Evolutionary conservation across 2,113 vertebrate genomes (phyloP).

Genomic region (Brachyistius frenatus): DNA sequence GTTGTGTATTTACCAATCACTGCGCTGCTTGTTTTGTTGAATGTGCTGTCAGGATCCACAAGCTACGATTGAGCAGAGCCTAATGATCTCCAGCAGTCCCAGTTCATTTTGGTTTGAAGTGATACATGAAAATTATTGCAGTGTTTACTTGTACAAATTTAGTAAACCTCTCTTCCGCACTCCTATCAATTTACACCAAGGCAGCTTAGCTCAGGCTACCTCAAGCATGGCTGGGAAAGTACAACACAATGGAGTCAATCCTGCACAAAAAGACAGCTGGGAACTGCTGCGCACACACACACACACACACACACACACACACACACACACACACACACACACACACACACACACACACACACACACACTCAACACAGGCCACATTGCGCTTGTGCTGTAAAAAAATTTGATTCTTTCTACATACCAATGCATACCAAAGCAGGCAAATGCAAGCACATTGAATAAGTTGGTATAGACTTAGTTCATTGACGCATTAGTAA

Average conservation of each 20-base stretch:
- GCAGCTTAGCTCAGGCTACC: constrained; percentile 58
- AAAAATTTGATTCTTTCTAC: constrained; percentile 27
- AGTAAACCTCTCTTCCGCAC: constrained; percentile 59
- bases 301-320: constrained; percentile 31
- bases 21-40: constrained; percentile 61
- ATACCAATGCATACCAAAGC: not conserved
- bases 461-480: too few species aligned
- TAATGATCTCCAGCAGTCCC: constrained; percentile 66
- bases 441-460: not conserved
- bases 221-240: constrained; percentile 60
- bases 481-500: too few species aligned
- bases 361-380: constrained; percentile 10
- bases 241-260: constrained; percentile 58
- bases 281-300: constrained; percentile 23
- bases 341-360: constrained; percentile 26
- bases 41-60: constrained; percentile 65
- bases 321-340: constrained; percentile 34
- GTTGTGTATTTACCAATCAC: constrained; percentile 66
- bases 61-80: constrained; percentile 58
- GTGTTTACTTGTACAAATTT: constrained; percentile 70
- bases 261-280: constrained; percentile 57
- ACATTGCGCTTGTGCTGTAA: constrained; percentile 23
- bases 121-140: constrained; percentile 71
- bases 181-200: constrained; percentile 64
- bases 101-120: constrained; percentile 69